Percentiles rank a stretch among this genome's conserved stretches.
Conservation (phyloP, 2,113 vertebrate genomes). For the Oophaga pumilio region DNA sequence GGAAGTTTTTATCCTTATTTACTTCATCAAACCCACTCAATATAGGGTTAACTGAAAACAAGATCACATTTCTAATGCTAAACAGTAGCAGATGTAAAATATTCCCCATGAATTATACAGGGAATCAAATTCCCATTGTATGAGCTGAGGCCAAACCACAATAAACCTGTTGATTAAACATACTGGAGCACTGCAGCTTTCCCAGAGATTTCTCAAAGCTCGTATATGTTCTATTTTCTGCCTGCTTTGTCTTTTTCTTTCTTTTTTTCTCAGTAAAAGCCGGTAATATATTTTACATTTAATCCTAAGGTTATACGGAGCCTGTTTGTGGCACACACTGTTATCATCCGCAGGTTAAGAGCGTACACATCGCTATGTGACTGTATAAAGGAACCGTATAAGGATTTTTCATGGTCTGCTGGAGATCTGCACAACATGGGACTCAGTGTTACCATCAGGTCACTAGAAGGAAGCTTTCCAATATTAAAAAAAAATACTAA, state of each 20-base stretch:
- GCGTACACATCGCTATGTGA: not conserved
- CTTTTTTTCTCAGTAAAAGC: not conserved
- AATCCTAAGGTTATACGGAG: conserved; percentile 1
- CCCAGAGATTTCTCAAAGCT: conserved; percentile 1
- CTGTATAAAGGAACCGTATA: not conserved
- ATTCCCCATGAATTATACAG: conserved; percentile 42
- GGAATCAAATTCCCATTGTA: conserved; percentile 52
- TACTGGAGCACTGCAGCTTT: not conserved
- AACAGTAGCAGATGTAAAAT: conserved; percentile 49
- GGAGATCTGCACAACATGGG: not conserved
- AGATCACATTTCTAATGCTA: conserved; percentile 49
- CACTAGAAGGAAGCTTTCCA: not conserved
- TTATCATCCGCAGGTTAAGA: not conserved
- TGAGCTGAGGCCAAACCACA: conserved; percentile 42
- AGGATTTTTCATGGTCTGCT: not conserved
- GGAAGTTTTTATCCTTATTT: not conserved
- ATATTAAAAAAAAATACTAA: not conserved
- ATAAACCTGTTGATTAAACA: conserved; percentile 50
- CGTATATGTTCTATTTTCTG: not conserved
- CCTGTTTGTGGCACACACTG: not conserved
- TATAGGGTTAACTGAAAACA: conserved; percentile 30
- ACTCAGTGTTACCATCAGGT: not conserved
- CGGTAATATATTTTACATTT: not conserved
- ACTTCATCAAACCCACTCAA: not conserved
- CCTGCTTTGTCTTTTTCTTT: not conserved